Percentiles rank a stretch among this genome's conserved stretches.
phyloP scores from a whole-genome alignment of 2,888 invertebrate species.

The Drosophila putrida region DNA sequence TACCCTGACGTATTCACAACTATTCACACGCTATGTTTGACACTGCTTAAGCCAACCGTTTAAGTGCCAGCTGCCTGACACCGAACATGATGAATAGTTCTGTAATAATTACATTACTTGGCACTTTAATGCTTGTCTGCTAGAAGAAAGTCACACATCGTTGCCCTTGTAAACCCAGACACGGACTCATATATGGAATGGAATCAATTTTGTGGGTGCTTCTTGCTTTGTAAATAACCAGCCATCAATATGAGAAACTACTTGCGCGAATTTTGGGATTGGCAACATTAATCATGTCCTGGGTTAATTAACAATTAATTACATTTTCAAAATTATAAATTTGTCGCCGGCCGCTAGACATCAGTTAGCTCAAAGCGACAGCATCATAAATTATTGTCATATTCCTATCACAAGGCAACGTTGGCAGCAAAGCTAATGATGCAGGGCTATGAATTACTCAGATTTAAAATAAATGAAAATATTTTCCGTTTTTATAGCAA shows the following conservation, averaged over 20 bases:
- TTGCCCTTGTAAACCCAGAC: conserved; percentile 45
- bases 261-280: conserved; percentile 19
- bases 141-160: conserved; percentile 75
- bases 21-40: conserved; percentile 55
- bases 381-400: conserved; percentile 57
- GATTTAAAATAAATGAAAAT: background rate
- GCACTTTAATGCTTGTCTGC: conserved; percentile 65
- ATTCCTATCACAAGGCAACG: conserved; percentile 10
- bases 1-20: conserved; percentile 8
- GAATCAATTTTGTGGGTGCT: background rate
- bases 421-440: conserved; percentile 1
- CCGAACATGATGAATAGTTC: conserved; percentile 78
- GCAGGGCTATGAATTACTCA: background rate
- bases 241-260: conserved; percentile 49
- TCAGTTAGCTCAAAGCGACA: background rate
- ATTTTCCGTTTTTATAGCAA: background rate
- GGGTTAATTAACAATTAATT: conserved; percentile 79
- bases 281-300: conserved; percentile 71
- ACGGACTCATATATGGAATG: background rate
- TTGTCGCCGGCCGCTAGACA: conserved; percentile 49
- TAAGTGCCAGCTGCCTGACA: conserved; percentile 61
- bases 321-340: conserved; percentile 72
- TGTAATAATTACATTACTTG: conserved; percentile 77
- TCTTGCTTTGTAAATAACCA: conserved; percentile 31
- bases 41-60: conserved; percentile 50